Conservation (phyloP, 35 echinoderm and acorn worm species). For the Anneissia japonica region DNA sequence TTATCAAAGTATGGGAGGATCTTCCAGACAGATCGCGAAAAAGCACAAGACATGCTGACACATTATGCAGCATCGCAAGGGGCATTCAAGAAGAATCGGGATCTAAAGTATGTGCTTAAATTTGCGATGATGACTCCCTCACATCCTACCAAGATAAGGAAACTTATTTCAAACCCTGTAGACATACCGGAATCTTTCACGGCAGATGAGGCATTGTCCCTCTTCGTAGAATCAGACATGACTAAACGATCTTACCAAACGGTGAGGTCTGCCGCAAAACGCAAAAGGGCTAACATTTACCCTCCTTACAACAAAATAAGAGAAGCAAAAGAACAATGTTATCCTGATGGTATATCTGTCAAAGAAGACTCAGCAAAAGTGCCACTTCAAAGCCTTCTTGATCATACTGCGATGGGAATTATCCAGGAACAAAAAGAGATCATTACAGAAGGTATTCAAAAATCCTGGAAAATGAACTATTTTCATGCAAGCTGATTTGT, state of each 20-base stretch:
- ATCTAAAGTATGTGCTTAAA: conserved; percentile 26
- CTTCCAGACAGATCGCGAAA: no score
- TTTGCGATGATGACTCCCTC: conserved; percentile 39
- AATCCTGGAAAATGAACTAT: background rate
- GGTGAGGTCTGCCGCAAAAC: conserved; percentile 30
- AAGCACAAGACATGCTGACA: conserved; percentile 38
- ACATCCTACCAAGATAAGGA: conserved; percentile 23
- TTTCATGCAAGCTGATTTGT: background rate
- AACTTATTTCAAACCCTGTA: conserved; percentile 14
- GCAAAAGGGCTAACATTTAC: conserved; percentile 39
- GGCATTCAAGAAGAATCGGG: conserved; percentile 30
- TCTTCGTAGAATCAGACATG: conserved; percentile 24
- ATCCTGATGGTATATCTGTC: background rate
- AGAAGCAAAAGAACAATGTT: conserved; percentile 24
- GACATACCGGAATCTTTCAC: conserved; percentile 26
- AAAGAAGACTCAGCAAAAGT: conserved; percentile 24
- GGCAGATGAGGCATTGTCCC: conserved; percentile 17
- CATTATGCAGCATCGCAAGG: conserved; percentile 45
- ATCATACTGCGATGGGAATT: conserved; percentile 24
- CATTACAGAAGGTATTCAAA: background rate
- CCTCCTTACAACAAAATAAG: conserved; percentile 43
- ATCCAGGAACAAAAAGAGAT: conserved; percentile 29
- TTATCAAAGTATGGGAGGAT: no score
- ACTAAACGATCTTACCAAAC: conserved; percentile 23
- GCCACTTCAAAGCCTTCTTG: conserved; percentile 20